Base-by-base conservation (phyloP, 2,888 invertebrate genomes). In the Conchocele bisecta region DNA sequence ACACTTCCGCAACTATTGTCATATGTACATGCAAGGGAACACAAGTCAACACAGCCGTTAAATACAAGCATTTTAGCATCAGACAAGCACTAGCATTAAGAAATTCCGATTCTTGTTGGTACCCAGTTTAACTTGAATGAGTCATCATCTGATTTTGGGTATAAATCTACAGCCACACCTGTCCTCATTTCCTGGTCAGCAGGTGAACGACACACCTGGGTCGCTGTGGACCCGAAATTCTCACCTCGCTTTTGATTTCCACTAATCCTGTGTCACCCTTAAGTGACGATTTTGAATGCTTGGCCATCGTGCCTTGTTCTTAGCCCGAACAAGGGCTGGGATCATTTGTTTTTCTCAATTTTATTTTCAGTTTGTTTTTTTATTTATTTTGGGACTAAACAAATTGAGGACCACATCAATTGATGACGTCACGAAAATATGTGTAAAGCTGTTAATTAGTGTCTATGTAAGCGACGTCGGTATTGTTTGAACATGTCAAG, bases 201-300 rank as follows among this genome's bases (percentile, higher is more conserved):
- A 41, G 33, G 44, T 17, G n/a, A n/a, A n/a, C n/a, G n/a, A n/a
- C n/a, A n/a, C n/a, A n/a, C n/a, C n/a, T n/a, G n/a, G n/a, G n/a
- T n/a, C n/a, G n/a, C n/a, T n/a, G n/a, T n/a, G n/a, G n/a, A n/a
- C n/a, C 11, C 13, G 24, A n/a, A 31, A 11, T 29, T 46, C 75
- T 77, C 81, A 86, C 86, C 85, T 86, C 85, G 82, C 85, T 86
- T 71, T 86, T 86, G n/a, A 86, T 82, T 56, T 86, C 86, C 44
- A 86, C 76, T 22, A 83, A 57, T 22, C 78, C 81, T 31, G 73
- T 74, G 26, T 82, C 79, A 46, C 54, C 56, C 51, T 78, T 77
- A 58, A 78, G 69, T 20, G 82, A 79, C 63, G 82, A 69, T 68
- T 82, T 85, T 20, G 83, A 82, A 72, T 61, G 75, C 75, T 76